Evolutionary conservation across 2,797 vertebrate species (phyloP), one percentile per base, ranked within the genome.

Genomic region (Falco peregrinus): DNA sequence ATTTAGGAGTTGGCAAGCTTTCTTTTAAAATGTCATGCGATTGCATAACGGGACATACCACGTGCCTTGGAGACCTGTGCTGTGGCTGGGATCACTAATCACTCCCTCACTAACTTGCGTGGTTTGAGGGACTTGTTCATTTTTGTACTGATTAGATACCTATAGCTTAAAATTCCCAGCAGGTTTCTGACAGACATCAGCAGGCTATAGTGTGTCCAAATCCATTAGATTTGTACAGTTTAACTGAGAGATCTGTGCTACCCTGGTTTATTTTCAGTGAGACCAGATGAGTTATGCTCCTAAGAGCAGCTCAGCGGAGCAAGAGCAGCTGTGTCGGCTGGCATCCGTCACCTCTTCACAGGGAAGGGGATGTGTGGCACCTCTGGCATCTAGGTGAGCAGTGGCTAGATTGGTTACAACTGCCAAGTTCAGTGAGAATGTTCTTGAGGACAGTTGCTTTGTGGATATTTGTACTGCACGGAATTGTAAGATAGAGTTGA

Each of bases 11-110:
- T 75, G 16, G 10, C 26, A 3, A 75, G 4, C 41, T 76, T 78
- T 43, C 15, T 35, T 13, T 48, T 85, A 61, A 45, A 69, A 69
- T 83, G 37, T 61, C 25, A n/a, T 11, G 3, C 0, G 0, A 61
- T 91, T 54, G 33, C 20, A 1, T 75, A 75, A 41, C 19, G 48
- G n/a, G 43, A 26, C 41, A 20, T 48, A 25, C 9, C 20, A 21
- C 51, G 16, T 31, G 5, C 16, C 37, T 69, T 64, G 45, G n/a
- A 69, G 25, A 18, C 67, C 26, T 59, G 11, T 82, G 19, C 37
- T 56, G 8, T 63, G 45, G 7, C 37, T 71, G 39, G 15, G 50
- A 21, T 70, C 57, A 26, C 22, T 59, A 31, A 26, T 47, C 15
- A 14, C 51, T 75, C 10, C 21, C 29, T 7, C 68, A 45, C 8